A percentile compares a stretch with the other conserved stretches of the same genome.
Evolutionary conservation across 2,888 invertebrate species (phyloP).

Genomic region (Gerosis bhagava): DNA sequence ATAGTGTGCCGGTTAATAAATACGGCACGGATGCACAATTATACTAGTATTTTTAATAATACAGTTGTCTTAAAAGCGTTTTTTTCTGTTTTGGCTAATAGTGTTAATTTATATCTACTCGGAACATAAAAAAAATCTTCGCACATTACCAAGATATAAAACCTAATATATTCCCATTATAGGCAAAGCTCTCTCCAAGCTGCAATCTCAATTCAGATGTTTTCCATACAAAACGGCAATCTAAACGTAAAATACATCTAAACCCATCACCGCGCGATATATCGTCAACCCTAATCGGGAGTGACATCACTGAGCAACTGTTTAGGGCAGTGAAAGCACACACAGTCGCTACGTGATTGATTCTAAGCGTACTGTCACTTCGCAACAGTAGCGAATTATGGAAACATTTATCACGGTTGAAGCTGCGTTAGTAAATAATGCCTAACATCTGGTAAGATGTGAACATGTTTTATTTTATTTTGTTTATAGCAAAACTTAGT

Average conservation of each 20-base stretch:
- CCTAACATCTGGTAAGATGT: no score
- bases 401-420: conserved; percentile 20
- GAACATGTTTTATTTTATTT: conserved; percentile 9
- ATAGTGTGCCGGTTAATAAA: no score
- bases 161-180: no score
- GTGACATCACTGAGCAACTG: conserved; percentile 47
- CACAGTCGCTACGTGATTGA: conserved; percentile 57
- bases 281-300: conserved; percentile 47
- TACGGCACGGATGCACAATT: no score
- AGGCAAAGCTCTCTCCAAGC: no score
- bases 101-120: no score
- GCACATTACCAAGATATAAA: no score
- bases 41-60: no score
- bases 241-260: no score
- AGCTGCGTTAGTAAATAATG: conserved; percentile 9
- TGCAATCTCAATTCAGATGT: neutral
- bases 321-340: conserved; percentile 60
- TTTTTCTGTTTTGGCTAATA: no score
- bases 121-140: no score
- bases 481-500: neutral
- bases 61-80: no score
- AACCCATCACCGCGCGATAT: neutral
- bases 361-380: conserved; percentile 37
- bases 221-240: neutral
- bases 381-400: conserved; percentile 25